Evolutionary conservation across 2,113 vertebrate species (phyloP).

Genomic region (Cyanoramphus novaezelandiae): DNA sequence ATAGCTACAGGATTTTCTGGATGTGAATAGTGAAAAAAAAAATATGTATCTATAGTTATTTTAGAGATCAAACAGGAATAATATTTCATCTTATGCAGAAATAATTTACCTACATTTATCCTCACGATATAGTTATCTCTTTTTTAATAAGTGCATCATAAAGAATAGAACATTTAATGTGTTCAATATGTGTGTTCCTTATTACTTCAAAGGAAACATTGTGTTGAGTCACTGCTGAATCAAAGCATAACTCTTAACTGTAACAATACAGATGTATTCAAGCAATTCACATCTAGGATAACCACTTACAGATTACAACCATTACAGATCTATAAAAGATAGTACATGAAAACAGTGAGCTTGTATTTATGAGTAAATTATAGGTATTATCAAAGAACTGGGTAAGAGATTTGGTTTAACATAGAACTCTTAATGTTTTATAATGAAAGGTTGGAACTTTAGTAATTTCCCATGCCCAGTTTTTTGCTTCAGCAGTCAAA

Average conservation of each 20-base stretch:
- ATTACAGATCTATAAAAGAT: background rate
- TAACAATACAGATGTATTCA: background rate
- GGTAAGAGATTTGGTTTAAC: background rate
- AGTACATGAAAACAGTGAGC: background rate
- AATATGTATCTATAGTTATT: background rate
- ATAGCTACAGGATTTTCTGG: background rate
- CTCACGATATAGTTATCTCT: background rate
- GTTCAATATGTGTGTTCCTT: background rate
- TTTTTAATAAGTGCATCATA: background rate
- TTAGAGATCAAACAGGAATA: background rate
- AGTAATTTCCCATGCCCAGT: background rate
- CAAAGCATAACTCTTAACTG: background rate
- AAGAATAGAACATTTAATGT: background rate
- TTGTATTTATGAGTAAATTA: background rate
- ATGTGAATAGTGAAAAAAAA: background rate
- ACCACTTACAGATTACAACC: background rate
- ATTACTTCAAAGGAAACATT: background rate
- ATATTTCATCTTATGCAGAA: background rate
- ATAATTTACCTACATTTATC: background rate
- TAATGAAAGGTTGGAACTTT: background rate
- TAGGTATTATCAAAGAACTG: background rate
- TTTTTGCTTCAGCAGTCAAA: background rate
- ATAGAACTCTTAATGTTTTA: background rate
- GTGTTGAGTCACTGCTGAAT: background rate
- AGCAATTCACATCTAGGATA: background rate